These are phyloP conservation scores for Gallirallus australis DNA, from an alignment of 2,797 vertebrate genomes.

Conservation along the genomic window DNA sequence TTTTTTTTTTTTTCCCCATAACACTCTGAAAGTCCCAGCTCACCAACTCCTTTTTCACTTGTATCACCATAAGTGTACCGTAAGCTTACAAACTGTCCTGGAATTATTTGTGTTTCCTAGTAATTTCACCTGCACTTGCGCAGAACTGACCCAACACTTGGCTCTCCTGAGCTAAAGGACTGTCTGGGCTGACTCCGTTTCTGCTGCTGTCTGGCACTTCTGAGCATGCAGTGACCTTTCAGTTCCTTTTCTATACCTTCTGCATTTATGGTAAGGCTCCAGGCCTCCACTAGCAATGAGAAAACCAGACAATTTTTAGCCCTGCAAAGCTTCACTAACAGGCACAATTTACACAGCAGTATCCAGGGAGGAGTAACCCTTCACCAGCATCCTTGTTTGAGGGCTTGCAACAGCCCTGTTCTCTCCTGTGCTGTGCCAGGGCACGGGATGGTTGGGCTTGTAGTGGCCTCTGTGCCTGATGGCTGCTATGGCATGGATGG, in stretches of 20 bases:
- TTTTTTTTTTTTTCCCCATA: not conserved
- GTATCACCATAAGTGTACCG: not conserved
- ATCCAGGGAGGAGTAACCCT: not conserved
- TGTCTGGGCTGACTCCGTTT: not conserved
- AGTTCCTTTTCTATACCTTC: not conserved
- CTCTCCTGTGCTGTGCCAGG: not conserved
- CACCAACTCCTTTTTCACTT: not conserved
- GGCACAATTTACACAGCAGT: fast-evolving
- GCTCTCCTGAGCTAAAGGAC: not conserved
- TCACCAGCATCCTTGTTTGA: not conserved
- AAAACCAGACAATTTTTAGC: not conserved
- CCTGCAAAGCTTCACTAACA: not conserved
- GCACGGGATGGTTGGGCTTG: not conserved
- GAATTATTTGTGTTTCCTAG: not conserved
- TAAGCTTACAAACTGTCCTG: not conserved
- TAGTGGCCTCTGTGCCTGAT: fast-evolving
- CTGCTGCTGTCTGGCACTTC: not conserved
- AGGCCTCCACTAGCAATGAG: not conserved
- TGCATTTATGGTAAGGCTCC: not conserved
- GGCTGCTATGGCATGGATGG: fast-evolving
- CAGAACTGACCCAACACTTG: not conserved
- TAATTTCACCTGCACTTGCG: not conserved
- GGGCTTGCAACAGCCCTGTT: not conserved
- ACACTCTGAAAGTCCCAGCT: not conserved
- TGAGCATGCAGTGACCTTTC: not conserved